These are phyloP conservation scores for Ornithoptera alexandrae DNA, from an alignment of 2,888 invertebrate genomes.

Conservation along the genomic window DNA sequence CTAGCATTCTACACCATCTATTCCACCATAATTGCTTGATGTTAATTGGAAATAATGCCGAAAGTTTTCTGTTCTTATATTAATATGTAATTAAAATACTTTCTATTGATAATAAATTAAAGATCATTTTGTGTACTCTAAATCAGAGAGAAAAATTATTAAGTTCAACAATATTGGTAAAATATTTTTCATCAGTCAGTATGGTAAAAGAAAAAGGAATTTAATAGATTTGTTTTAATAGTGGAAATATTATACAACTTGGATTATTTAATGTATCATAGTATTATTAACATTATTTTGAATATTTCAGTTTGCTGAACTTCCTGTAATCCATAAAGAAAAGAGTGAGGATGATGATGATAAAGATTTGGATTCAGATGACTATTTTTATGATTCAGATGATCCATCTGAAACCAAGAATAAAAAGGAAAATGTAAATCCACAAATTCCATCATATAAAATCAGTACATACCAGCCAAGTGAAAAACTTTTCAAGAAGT, in stretches of 20 bases:
- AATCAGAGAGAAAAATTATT: too few relatives aligned
- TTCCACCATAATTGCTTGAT: too few relatives aligned
- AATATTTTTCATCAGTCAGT: background rate
- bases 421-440: slow-evolving; percentile 63
- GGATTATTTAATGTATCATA: background rate
- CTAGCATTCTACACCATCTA: too few relatives aligned
- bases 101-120: too few relatives aligned
- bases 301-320: slow-evolving; percentile 60
- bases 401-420: slow-evolving; percentile 47
- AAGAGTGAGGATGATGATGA: slow-evolving; percentile 43
- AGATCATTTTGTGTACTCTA: too few relatives aligned
- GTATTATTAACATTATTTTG: background rate
- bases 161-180: too few relatives aligned
- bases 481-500: slow-evolving; percentile 89
- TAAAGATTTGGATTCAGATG: slow-evolving; percentile 63
- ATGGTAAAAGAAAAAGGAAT: background rate
- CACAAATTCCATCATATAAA: slow-evolving; percentile 80
- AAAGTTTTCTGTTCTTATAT: too few relatives aligned
- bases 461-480: slow-evolving; percentile 86
- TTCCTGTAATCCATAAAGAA: slow-evolving; percentile 50
- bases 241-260: background rate
- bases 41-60: too few relatives aligned
- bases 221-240: background rate
- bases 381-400: slow-evolving; percentile 68
- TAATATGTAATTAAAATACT: too few relatives aligned